Percentiles rank a stretch among this genome's conserved stretches.
phyloP scores from a whole-genome alignment of 2,113 vertebrate genomes.

The Nestor notabilis region DNA sequence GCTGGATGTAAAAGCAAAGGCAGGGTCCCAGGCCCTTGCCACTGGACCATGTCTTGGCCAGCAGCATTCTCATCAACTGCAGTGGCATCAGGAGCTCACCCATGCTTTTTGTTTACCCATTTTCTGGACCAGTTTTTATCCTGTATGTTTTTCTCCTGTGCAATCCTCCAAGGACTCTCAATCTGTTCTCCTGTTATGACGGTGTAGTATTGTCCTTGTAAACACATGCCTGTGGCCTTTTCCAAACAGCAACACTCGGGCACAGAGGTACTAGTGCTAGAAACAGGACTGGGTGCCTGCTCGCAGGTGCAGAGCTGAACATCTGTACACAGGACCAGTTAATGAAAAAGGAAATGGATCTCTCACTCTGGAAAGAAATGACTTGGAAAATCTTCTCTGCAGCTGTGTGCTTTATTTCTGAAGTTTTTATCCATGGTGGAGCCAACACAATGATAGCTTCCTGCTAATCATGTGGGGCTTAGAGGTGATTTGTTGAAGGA shows the following conservation, averaged over 20 bases:
- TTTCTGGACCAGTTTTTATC: not conserved
- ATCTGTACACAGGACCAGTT: not conserved
- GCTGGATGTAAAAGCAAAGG: not conserved
- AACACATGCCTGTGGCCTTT: not conserved
- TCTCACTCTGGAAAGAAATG: not conserved
- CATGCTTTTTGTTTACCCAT: accelerated
- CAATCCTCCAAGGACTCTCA: not conserved
- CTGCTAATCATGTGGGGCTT: not conserved
- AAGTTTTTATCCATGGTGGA: not conserved
- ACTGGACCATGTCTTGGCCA: accelerated
- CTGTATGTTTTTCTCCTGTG: not conserved
- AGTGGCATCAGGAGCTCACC: accelerated
- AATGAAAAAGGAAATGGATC: not conserved
- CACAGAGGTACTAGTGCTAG: not conserved
- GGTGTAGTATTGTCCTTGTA: not conserved
- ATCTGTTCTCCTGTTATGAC: not conserved
- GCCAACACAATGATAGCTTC: not conserved
- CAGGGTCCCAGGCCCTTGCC: accelerated
- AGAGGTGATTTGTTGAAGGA: not conserved
- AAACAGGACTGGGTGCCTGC: not conserved
- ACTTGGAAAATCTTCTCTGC: not conserved
- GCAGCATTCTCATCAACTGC: not conserved
- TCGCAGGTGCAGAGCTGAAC: not conserved
- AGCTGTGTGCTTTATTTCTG: not conserved
- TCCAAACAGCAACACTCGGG: accelerated